A percentile compares a stretch with the other conserved stretches of the same genome.
Evolutionary conservation across 2,113 vertebrate genomes (phyloP).

Genomic region (Prochilodus magdalenae): DNA sequence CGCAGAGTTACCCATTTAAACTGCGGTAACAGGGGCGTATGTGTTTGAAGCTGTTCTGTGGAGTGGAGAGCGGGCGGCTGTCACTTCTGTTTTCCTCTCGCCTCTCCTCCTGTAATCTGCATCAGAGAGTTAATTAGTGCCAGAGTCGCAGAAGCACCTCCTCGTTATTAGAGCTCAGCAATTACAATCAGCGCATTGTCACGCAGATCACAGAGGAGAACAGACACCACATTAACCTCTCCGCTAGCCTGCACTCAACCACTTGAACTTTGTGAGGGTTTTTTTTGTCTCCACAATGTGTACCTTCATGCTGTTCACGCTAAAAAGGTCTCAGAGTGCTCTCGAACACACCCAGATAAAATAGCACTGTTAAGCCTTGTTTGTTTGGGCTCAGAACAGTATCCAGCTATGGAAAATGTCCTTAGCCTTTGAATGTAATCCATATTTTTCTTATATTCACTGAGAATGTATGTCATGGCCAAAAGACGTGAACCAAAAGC

Average conservation of each 20-base stretch:
- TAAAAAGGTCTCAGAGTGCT: constrained; percentile 23
- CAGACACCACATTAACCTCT: constrained; percentile 54
- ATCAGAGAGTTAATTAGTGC: constrained; percentile 51
- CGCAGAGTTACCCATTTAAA: background rate
- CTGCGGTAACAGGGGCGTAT: background rate
- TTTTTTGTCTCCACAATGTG: background rate
- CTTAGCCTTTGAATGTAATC: background rate
- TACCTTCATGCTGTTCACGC: background rate
- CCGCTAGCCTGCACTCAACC: constrained; percentile 50
- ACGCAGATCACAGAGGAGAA: constrained; percentile 51
- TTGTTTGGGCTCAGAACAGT: background rate
- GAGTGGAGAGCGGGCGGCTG: background rate
- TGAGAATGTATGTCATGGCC: background rate
- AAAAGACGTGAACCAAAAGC: too few relatives aligned
- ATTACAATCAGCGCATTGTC: constrained; percentile 58
- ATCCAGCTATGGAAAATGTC: background rate
- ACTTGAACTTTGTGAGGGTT: constrained; percentile 43
- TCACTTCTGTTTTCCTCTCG: constrained; percentile 22
- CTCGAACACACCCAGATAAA: constrained; percentile 4
- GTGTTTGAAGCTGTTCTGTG: constrained; percentile 4
- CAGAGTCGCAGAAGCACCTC: constrained; percentile 49
- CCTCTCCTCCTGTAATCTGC: constrained; percentile 48
- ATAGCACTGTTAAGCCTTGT: constrained; percentile 4
- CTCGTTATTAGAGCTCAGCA: constrained; percentile 58
- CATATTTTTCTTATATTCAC: background rate